Conservation (phyloP, 2,113 vertebrate species). For the Tylochromis polylepis region DNA sequence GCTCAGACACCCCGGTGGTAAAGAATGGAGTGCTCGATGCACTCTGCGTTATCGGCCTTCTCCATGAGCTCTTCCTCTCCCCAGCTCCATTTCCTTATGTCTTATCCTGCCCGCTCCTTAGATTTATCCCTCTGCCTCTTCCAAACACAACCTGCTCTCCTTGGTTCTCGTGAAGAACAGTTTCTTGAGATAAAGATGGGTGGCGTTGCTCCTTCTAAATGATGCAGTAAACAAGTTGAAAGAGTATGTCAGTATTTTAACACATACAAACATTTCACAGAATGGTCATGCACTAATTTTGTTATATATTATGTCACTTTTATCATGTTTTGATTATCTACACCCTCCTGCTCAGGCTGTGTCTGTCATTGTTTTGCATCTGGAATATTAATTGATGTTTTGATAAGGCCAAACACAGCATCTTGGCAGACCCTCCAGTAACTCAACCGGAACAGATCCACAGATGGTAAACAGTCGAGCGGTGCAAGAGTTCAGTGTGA, state of each 20-base stretch:
- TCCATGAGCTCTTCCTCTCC: background rate
- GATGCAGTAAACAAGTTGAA: background rate
- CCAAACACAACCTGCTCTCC: background rate
- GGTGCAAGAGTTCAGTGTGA: background rate
- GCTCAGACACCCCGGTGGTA: slow-evolving; percentile 7
- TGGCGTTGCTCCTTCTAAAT: background rate
- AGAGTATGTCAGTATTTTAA: background rate
- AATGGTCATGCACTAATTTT: background rate
- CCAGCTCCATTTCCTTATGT: background rate
- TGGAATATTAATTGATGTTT: slow-evolving; percentile 41
- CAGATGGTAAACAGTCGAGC: background rate
- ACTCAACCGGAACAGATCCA: background rate
- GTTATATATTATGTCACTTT: background rate
- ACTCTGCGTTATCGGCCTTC: slow-evolving; percentile 25
- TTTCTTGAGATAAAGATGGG: background rate
- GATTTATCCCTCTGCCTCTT: background rate
- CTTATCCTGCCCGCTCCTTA: background rate
- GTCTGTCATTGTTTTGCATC: slow-evolving; percentile 1
- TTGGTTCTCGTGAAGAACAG: background rate
- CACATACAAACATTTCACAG: background rate
- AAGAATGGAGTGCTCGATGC: slow-evolving; percentile 4
- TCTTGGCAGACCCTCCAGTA: background rate
- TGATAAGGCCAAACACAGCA: slow-evolving; percentile 6
- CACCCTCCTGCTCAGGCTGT: accelerated
- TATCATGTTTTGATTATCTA: background rate